Evolutionary conservation across 2,888 invertebrate species (phyloP).

Genomic region (Idaea aversata): DNA sequence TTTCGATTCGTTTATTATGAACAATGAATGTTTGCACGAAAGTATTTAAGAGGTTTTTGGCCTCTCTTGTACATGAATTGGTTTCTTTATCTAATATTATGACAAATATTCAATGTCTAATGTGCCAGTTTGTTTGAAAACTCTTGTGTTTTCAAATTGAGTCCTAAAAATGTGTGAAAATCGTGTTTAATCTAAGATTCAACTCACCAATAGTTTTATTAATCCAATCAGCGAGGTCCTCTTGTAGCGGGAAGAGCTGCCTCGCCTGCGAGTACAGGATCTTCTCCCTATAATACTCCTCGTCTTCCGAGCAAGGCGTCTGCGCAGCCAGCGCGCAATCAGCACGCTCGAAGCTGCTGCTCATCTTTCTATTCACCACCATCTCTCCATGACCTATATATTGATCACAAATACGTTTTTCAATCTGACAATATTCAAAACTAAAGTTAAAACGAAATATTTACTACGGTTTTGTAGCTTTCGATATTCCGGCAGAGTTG

Average conservation of each 20-base stretch:
- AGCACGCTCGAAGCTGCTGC: conserved; percentile 71
- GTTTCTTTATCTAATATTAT: background rate
- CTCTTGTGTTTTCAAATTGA: too few species aligned
- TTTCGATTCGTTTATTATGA: background rate
- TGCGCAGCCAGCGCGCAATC: conserved; percentile 77
- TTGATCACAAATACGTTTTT: conserved; percentile 43
- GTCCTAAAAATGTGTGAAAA: too few species aligned
- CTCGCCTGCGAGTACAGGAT: conserved; percentile 88
- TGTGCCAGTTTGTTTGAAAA: too few species aligned
- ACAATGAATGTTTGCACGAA: conserved; percentile 4
- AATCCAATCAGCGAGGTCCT: conserved; percentile 94
- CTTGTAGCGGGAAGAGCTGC: conserved; percentile 90
- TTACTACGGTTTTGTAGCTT: too few species aligned
- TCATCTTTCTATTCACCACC: conserved; percentile 69
- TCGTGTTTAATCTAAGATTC: too few species aligned
- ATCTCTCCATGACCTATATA: conserved; percentile 65
- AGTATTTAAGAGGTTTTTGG: background rate
- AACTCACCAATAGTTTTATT: conserved; percentile 90
- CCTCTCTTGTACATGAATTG: conserved; percentile 1
- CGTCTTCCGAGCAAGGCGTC: conserved; percentile 79
- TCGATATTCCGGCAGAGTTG: too few species aligned
- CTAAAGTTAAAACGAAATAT: too few species aligned
- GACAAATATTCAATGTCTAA: background rate
- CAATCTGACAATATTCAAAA: too few species aligned
- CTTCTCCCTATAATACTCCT: conserved; percentile 86